Evolutionary conservation across 2,113 vertebrate species (phyloP).

Genomic region (Alethe castanea): DNA sequence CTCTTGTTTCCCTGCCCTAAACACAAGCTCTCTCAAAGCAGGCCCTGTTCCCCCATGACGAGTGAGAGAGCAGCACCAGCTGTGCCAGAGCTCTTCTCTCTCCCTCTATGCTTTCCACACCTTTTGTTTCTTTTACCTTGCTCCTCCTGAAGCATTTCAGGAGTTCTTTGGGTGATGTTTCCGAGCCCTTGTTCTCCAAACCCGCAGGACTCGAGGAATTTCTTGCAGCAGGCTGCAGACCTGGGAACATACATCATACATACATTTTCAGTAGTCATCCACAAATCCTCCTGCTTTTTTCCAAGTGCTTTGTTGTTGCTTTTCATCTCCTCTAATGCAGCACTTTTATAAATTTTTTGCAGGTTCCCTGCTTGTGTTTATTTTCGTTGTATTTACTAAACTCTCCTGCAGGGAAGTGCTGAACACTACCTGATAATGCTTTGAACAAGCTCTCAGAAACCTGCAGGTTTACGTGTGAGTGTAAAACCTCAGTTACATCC

Average conservation of each 20-base stretch:
- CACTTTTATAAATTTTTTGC: neutral
- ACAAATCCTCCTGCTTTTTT: neutral
- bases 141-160: slow-evolving; percentile 74
- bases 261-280: neutral
- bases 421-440: neutral
- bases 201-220: neutral
- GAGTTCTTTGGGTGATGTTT: slow-evolving; percentile 32
- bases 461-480: neutral
- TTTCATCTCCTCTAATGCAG: neutral
- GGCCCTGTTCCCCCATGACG: neutral
- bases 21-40: accelerated
- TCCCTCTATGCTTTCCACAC: neutral
- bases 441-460: neutral
- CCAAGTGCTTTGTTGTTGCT: neutral
- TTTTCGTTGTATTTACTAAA: neutral
- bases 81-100: neutral
- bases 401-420: neutral
- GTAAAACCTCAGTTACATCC: neutral
- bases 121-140: slow-evolving; percentile 69
- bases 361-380: neutral
- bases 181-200: neutral
- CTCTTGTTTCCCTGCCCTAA: neutral
- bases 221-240: slow-evolving; percentile 25
- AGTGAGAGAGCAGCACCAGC: neutral
- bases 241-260: neutral